These are phyloP conservation scores for Leptestheria dahalacensis DNA, from an alignment of 1,140 invertebrate genomes.

Conservation along the genomic window DNA sequence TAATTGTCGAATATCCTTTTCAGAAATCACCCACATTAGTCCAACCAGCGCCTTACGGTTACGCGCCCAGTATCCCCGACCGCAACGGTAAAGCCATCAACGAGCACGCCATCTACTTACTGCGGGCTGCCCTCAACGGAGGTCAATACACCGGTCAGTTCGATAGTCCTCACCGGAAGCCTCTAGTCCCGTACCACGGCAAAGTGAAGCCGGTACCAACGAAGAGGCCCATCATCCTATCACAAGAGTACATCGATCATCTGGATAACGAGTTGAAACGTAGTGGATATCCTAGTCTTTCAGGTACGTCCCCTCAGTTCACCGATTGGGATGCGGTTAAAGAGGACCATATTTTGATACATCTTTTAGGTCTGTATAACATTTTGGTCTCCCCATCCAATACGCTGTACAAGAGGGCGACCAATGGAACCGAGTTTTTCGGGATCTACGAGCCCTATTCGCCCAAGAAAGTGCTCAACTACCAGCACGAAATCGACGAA, in stretches of 20 bases:
- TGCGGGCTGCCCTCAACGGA: slow-evolving; percentile 1
- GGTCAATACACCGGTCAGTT: slow-evolving; percentile 9
- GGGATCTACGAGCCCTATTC: slow-evolving; percentile 5
- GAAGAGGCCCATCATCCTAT: slow-evolving; percentile 5
- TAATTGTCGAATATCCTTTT: not conserved
- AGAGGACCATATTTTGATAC: too few relatives aligned
- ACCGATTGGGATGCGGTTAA: too few relatives aligned
- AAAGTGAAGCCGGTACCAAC: slow-evolving; percentile 6
- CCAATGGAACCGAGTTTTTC: slow-evolving; percentile 5
- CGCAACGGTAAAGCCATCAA: slow-evolving; percentile 8
- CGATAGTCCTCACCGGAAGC: not conserved
- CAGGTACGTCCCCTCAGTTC: too few relatives aligned
- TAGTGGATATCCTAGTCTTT: not conserved
- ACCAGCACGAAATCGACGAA: slow-evolving; percentile 3
- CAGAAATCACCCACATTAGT: slow-evolving; percentile 11
- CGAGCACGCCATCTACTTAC: not conserved
- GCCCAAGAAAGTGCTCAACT: not conserved
- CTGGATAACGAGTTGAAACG: not conserved
- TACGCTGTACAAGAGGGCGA: slow-evolving; percentile 1
- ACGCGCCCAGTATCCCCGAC: not conserved
- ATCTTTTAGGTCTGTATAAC: slow-evolving; percentile 3
- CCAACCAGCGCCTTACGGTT: slow-evolving; percentile 2
- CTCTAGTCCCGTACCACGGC: slow-evolving; percentile 1
- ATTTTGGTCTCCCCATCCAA: not conserved
- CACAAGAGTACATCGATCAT: slow-evolving; percentile 13